Conservation (phyloP, 1,140 invertebrate species). For the Conopomorpha cramerella region DNA sequence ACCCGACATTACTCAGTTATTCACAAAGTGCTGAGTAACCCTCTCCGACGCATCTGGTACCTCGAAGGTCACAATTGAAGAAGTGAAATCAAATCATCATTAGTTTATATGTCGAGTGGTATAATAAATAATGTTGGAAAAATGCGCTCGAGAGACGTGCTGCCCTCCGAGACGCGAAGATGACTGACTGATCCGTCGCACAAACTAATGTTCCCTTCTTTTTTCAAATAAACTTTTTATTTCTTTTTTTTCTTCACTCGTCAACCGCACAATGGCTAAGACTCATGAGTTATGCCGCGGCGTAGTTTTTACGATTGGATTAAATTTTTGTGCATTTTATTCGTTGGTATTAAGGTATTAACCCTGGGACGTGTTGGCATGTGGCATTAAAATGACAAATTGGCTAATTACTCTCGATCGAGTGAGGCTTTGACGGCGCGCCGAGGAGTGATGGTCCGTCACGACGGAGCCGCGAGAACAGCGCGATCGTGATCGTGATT, state of each 20-base stretch:
- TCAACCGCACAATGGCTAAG: slow-evolving; percentile 42
- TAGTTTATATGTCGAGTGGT: slow-evolving; percentile 24
- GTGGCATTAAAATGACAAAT: slow-evolving; percentile 60
- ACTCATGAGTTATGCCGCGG: slow-evolving; percentile 49
- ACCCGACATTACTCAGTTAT: too few relatives aligned
- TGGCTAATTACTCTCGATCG: slow-evolving; percentile 57
- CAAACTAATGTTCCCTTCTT: slow-evolving; percentile 53
- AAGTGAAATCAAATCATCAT: slow-evolving; percentile 38
- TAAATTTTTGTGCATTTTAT: slow-evolving; percentile 44
- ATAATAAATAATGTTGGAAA: slow-evolving; percentile 17
- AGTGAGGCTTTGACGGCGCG: slow-evolving; percentile 14
- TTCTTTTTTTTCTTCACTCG: too few relatives aligned
- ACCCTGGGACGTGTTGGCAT: slow-evolving; percentile 45
- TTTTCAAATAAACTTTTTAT: slow-evolving; percentile 42
- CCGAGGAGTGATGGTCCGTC: slow-evolving; percentile 23
- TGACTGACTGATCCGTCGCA: slow-evolving; percentile 51
- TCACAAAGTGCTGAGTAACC: slow-evolving; percentile 3
- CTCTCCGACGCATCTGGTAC: slow-evolving; percentile 4
- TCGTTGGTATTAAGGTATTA: slow-evolving; percentile 20
- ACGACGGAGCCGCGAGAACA: too few relatives aligned
- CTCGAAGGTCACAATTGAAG: slow-evolving; percentile 22
- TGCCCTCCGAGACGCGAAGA: slow-evolving; percentile 27
- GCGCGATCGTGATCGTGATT: too few relatives aligned
- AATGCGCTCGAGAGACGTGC: slow-evolving; percentile 36
- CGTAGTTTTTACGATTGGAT: slow-evolving; percentile 55